phyloP scores from a whole-genome alignment of 2,113 vertebrate genomes.

The Percopsis transmontana region DNA sequence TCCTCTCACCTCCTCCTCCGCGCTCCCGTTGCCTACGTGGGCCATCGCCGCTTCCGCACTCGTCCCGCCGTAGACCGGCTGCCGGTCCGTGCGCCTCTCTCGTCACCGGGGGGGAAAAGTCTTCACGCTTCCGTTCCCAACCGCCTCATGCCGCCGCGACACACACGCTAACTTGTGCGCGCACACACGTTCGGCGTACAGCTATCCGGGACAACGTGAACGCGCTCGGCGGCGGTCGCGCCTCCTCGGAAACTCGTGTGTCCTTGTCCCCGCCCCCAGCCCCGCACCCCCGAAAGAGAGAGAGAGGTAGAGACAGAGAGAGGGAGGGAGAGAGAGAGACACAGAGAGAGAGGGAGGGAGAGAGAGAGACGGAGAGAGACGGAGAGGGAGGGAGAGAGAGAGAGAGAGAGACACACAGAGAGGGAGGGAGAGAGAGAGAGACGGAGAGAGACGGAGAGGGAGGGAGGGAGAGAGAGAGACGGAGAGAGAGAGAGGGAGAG shows the following conservation, averaged over 20 bases:
- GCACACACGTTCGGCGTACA: too few relatives aligned
- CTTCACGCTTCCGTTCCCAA: too few relatives aligned
- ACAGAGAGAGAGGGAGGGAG: neutral
- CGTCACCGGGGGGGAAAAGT: neutral
- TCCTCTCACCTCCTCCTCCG: conserved; percentile 52
- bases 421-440: neutral
- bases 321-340: neutral
- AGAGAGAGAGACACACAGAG: neutral
- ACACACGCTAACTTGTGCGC: too few relatives aligned
- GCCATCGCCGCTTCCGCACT: conserved; percentile 46
- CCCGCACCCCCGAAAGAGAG: neutral
- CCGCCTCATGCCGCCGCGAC: neutral
- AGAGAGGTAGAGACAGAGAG: neutral
- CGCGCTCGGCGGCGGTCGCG: too few relatives aligned
- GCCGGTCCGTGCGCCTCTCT: neutral
- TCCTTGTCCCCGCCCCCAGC: neutral
- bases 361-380: neutral
- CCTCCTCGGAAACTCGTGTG: neutral
- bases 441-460: neutral
- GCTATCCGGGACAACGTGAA: too few relatives aligned
- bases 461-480: neutral
- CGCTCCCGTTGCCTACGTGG: conserved; percentile 61
- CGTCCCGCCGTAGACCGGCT: conserved; percentile 7
- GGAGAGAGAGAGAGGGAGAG: neutral
- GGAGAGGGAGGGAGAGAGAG: neutral